These are phyloP conservation scores for Perca schrenkii DNA, from an alignment of 2,113 vertebrate genomes.

Conservation along the genomic window DNA sequence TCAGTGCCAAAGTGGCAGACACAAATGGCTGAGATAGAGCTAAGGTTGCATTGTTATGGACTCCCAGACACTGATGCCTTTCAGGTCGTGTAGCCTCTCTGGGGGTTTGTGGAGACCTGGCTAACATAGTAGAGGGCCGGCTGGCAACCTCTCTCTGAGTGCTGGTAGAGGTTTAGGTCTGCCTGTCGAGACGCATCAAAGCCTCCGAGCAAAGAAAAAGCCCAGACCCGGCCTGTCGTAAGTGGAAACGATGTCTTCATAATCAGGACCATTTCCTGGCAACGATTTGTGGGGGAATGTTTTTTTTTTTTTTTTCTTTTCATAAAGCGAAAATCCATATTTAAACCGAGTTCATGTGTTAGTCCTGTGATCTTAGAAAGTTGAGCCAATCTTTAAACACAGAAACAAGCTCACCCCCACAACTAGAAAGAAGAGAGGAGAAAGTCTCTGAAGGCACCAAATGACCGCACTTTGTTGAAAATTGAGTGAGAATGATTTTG, in stretches of 20 bases:
- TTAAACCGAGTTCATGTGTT: conserved; percentile 45
- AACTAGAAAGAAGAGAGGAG: conserved; percentile 7
- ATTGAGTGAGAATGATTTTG: conserved; percentile 48
- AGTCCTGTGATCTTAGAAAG: conserved; percentile 34
- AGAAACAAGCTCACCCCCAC: neutral
- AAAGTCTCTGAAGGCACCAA: conserved; percentile 15
- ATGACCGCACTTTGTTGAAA: conserved; percentile 27
- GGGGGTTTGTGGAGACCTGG: conserved; percentile 37
- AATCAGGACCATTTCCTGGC: conserved; percentile 63
- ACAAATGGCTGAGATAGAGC: conserved; percentile 71
- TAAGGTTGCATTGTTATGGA: conserved; percentile 66
- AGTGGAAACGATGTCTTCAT: conserved; percentile 68
- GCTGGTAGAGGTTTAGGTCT: conserved; percentile 35
- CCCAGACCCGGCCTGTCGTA: conserved; percentile 37
- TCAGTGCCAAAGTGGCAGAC: conserved; percentile 75
- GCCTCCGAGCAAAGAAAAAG: conserved; percentile 25
- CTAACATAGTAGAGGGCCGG: conserved; percentile 22
- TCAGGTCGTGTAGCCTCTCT: conserved; percentile 47
- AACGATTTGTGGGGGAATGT: conserved; percentile 19
- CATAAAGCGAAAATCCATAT: conserved; percentile 45
- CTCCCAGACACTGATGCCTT: conserved; percentile 67
- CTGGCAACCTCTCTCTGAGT: conserved; percentile 36
- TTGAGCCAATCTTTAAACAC: conserved; percentile 11
- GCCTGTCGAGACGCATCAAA: conserved; percentile 58
- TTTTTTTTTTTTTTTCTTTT: conserved; percentile 20